phyloP scores from a whole-genome alignment of 2,113 vertebrate genomes.

The Stigmatopora argus region DNA sequence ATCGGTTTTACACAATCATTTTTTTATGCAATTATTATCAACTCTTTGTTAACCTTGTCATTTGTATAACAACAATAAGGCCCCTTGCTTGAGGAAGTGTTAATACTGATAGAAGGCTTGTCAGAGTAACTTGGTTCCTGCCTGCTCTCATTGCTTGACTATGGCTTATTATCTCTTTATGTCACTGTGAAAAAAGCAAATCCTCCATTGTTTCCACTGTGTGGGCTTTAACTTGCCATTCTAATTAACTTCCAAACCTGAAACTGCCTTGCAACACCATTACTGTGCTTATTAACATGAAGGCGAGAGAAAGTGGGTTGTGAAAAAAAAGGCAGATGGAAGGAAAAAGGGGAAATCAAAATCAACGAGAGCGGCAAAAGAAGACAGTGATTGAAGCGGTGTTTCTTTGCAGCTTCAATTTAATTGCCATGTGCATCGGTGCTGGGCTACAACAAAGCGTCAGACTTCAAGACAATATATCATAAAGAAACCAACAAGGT shows the following conservation, averaged over 20 bases:
- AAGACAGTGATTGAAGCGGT: conserved; percentile 54
- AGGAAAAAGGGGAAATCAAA: conserved; percentile 34
- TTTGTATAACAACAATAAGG: neutral
- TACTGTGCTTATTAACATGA: conserved; percentile 61
- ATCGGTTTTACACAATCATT: neutral
- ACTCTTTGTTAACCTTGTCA: neutral
- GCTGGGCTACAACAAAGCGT: conserved; percentile 43
- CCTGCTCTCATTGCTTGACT: conserved; percentile 50
- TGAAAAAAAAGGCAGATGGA: conserved; percentile 33
- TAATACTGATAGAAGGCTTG: conserved; percentile 6
- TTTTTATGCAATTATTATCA: neutral
- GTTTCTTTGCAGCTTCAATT: conserved; percentile 55
- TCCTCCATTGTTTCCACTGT: conserved; percentile 69
- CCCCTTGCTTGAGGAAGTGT: neutral
- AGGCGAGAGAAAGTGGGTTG: conserved; percentile 22
- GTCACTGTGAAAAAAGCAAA: conserved; percentile 48
- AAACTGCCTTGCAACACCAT: conserved; percentile 52
- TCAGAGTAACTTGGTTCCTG: conserved; percentile 32
- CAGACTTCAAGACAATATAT: conserved; percentile 56
- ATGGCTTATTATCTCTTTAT: conserved; percentile 60
- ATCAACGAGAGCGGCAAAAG: conserved; percentile 15
- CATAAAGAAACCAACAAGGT: conserved; percentile 58
- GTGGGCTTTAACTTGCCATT: conserved; percentile 70
- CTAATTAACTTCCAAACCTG: conserved; percentile 73
- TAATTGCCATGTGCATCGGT: conserved; percentile 65